These are phyloP conservation scores for Incurvaria masculella DNA, from an alignment of 2,888 invertebrate species.

Conservation along the genomic window DNA sequence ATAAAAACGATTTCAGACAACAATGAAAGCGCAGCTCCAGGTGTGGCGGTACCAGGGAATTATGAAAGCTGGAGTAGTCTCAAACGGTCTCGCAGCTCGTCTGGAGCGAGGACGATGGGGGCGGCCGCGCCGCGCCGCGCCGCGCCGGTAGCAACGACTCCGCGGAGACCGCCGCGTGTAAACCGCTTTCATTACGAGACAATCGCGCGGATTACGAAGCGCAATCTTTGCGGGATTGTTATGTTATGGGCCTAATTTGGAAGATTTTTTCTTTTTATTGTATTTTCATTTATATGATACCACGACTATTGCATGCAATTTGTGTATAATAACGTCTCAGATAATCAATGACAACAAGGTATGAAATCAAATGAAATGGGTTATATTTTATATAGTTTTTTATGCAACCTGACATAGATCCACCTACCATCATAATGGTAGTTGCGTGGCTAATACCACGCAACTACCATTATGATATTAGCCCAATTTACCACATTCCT, in stretches of 20 bases:
- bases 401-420: no score
- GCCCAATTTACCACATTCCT: no score
- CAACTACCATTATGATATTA: no score
- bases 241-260: slow-evolving; percentile 4
- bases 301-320: no score
- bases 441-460: no score
- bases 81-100: background rate
- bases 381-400: no score
- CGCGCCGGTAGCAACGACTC: background rate
- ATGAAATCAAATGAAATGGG: no score
- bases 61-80: background rate
- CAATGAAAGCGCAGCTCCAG: background rate
- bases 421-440: no score
- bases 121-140: background rate
- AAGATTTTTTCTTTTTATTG: background rate
- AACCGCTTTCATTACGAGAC: background rate
- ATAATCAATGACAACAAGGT: no score
- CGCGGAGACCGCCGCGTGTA: background rate
- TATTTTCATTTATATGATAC: no score
- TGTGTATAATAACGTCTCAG: no score
- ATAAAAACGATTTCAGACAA: background rate
- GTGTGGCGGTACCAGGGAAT: background rate
- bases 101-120: background rate
- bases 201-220: background rate
- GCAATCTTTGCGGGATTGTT: slow-evolving; percentile 1